Evolutionary conservation across 2,113 vertebrate genomes (phyloP).

Genomic region (Colossoma macropomum): DNA sequence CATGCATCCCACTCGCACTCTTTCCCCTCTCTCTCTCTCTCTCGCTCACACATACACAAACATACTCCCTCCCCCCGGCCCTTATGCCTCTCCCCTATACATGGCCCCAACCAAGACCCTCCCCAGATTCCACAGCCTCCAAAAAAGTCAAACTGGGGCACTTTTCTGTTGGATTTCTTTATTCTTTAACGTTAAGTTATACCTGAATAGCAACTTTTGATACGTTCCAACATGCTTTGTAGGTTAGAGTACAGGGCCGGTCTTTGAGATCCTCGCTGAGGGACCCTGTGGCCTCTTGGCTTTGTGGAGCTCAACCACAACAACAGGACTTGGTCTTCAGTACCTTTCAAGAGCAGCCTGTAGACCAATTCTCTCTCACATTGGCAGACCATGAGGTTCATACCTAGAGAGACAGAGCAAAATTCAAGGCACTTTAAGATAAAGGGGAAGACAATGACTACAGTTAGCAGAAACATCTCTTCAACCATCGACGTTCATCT

Average conservation of each 20-base stretch:
- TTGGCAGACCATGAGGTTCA: neutral
- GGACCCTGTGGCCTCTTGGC: neutral
- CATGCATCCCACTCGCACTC: slow-evolving; percentile 46
- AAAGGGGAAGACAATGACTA: neutral
- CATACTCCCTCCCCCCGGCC: slow-evolving; percentile 34
- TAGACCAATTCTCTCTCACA: neutral
- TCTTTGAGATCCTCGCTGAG: neutral
- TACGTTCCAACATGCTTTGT: neutral
- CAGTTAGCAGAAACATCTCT: neutral
- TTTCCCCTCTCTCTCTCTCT: slow-evolving; percentile 26
- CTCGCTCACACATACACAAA: slow-evolving; percentile 30
- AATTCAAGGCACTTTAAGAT: neutral
- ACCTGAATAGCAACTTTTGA: neutral
- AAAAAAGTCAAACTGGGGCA: neutral
- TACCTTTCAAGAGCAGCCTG: neutral
- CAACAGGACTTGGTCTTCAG: slow-evolving; percentile 4
- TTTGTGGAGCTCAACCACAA: neutral
- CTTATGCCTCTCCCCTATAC: slow-evolving; percentile 33
- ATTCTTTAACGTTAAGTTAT: neutral
- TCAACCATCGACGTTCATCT: neutral
- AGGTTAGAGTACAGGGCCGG: neutral
- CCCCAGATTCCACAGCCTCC: slow-evolving; percentile 35
- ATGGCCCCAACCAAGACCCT: slow-evolving; percentile 41
- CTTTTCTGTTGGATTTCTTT: slow-evolving; percentile 10
- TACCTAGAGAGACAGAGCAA: neutral